Conservation (phyloP, 2,113 vertebrate genomes). For the Pelmatolapia mariae region DNA sequence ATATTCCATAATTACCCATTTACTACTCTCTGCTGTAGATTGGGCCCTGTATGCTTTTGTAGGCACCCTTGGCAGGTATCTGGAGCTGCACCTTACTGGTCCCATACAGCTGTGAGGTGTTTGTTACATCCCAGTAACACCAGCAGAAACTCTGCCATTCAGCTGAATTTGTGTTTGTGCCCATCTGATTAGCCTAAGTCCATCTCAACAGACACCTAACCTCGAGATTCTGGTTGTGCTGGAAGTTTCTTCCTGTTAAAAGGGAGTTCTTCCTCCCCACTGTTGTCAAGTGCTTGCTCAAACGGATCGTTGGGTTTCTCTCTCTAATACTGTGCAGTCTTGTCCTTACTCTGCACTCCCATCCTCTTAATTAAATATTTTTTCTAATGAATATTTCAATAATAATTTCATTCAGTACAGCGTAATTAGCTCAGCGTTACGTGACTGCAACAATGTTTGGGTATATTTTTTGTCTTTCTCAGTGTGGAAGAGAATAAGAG, state of each 20-base stretch:
- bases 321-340: neutral
- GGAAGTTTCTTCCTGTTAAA: neutral
- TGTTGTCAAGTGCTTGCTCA: neutral
- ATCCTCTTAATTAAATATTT: neutral
- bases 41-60: neutral
- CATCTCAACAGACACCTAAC: neutral
- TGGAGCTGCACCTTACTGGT: neutral
- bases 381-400: neutral
- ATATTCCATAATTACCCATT: neutral
- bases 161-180: neutral
- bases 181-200: neutral
- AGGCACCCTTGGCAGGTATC: neutral
- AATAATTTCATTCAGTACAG: neutral
- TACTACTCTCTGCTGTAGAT: neutral
- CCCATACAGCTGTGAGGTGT: neutral
- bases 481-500: neutral
- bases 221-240: neutral
- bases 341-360: neutral
- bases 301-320: neutral
- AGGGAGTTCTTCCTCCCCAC: neutral
- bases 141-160: neutral
- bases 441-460: neutral
- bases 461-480: neutral
- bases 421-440: neutral
- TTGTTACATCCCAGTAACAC: neutral